Base-by-base conservation (phyloP, 2,888 invertebrate genomes). In the Melinaea marsaeus region DNA sequence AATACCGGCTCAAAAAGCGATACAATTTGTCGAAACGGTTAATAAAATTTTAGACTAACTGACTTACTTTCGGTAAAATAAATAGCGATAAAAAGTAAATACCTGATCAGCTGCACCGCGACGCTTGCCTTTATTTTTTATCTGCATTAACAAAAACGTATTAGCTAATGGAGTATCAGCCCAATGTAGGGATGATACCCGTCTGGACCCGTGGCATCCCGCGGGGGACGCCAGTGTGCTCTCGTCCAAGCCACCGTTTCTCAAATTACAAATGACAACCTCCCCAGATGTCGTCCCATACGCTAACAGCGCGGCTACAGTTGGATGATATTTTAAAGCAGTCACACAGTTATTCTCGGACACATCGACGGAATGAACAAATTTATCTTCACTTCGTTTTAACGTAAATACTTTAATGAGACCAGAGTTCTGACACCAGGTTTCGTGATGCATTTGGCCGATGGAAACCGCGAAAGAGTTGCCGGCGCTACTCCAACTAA, bases 341-440 rank as follows among this genome's bases (percentile, higher is more conserved):
- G 85, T 79, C 0, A 90, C 78, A 57, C 90, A 90, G 37, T 81
- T 85, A 63, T 86, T 87, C 58, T 89, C 87, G 0, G 79, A 74
- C 0, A 90, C 75, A 57, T 89, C 88, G 3, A 84, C 62, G 0
- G 73, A 66, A 47, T 83, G 81, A 0, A 80, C 77, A 3, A 88
- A 77, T 2, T 77, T 78, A 45, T 84, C 92, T 92, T 78, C 92
- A 92, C 86, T 92, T 2, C 81, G 73, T 67, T 84, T 86, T 0
- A 79, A 62, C 0, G 82, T 85, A 59, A 79, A 90, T 4, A 90
- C 74, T 4, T 83, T 75, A 9, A 90, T 83, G 5, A 85, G 42
- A 0, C 90, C 90, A 2, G 83, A 79, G 48, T 85, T 83, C 0
- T 84, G 78, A 47, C 89, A 90, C 88, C 90, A 90, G 0, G 74